Conservation (phyloP, 1,140 invertebrate genomes). For the Eufriesea mexicana region DNA sequence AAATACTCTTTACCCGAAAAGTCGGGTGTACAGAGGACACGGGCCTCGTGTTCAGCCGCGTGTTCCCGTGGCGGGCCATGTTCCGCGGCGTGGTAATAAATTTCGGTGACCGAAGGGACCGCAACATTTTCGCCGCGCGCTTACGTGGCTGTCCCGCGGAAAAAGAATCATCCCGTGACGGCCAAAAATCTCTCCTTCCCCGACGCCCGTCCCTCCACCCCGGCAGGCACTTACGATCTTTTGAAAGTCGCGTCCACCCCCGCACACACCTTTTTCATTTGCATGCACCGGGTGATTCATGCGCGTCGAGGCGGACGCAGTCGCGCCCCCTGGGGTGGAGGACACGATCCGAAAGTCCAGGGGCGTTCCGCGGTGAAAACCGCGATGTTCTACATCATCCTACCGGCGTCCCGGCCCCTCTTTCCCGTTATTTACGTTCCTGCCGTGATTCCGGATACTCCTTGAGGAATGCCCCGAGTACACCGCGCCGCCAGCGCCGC, state of each 20-base stretch:
- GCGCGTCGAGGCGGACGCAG: slow-evolving; percentile 48
- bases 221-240: slow-evolving; percentile 56
- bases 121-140: slow-evolving; percentile 57
- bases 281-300: slow-evolving; percentile 64
- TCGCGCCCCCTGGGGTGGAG: slow-evolving; percentile 57
- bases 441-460: slow-evolving; percentile 46
- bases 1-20: neutral
- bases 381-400: slow-evolving; percentile 58
- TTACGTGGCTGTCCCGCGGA: slow-evolving; percentile 42
- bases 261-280: slow-evolving; percentile 61
- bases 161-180: slow-evolving; percentile 38
- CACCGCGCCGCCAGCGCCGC: neutral
- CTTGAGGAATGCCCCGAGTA: neutral
- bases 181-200: neutral
- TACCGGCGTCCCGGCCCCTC: slow-evolving; percentile 15
- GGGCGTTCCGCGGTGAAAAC: slow-evolving; percentile 65
- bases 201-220: neutral
- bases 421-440: slow-evolving; percentile 62
- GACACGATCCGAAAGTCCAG: slow-evolving; percentile 67
- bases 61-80: slow-evolving; percentile 37
- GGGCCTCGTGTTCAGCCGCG: slow-evolving; percentile 17
- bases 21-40: neutral
- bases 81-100: slow-evolving; percentile 61
- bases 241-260: slow-evolving; percentile 62
- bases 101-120: slow-evolving; percentile 48